Percentiles rank a stretch among this genome's conserved stretches.
These are phyloP conservation scores for Laticauda colubrina DNA, from an alignment of 2,113 vertebrate species.

Conservation along the genomic window DNA sequence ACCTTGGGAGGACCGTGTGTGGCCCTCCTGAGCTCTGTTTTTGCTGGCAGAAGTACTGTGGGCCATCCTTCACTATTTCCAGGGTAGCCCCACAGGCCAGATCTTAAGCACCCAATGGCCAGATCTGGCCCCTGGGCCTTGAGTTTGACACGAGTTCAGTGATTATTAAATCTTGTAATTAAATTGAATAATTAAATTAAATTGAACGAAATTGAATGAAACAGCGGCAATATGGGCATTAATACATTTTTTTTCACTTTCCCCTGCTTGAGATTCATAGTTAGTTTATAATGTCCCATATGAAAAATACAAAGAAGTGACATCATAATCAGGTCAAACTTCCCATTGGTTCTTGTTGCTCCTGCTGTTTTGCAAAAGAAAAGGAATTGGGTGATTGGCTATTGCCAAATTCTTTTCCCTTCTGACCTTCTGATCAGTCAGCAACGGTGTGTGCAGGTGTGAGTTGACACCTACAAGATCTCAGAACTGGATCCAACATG, in stretches of 20 bases:
- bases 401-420: background rate
- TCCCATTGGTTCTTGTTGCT: conserved; percentile 18
- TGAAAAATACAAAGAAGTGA: conserved; percentile 22
- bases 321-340: conserved; percentile 27
- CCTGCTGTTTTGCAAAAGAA: background rate
- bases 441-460: conserved; percentile 13
- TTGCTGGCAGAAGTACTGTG: too few relatives aligned
- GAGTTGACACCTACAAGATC: background rate
- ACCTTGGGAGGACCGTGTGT: too few relatives aligned
- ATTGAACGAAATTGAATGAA: background rate
- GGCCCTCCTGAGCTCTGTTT: too few relatives aligned
- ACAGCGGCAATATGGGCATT: background rate
- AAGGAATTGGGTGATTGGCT: background rate
- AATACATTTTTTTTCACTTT: background rate
- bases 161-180: background rate
- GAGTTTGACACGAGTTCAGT: background rate
- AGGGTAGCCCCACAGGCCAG: too few relatives aligned
- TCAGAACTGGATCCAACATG: conserved; percentile 19
- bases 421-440: conserved; percentile 2
- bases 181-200: background rate
- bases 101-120: too few relatives aligned
- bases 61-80: too few relatives aligned
- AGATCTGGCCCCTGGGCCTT: too few relatives aligned
- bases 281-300: background rate
- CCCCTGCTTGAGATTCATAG: background rate